Percentiles rank a stretch among this genome's conserved stretches.
Evolutionary conservation across 2,113 vertebrate genomes (phyloP).

Genomic region (Toxotes jaculatrix): DNA sequence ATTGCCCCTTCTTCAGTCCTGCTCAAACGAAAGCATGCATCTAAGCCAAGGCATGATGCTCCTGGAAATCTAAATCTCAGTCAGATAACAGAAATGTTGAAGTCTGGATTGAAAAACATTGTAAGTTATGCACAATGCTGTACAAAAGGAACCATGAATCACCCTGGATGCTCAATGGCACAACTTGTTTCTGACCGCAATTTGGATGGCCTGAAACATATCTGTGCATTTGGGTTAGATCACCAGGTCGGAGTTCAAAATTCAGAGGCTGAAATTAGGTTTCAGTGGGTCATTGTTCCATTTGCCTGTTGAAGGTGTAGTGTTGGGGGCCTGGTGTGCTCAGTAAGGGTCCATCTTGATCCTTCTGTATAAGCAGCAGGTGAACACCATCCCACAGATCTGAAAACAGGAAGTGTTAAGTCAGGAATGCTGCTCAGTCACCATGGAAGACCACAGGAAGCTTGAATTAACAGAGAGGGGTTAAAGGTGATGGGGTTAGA

Average conservation of each 20-base stretch:
- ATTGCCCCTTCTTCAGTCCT: constrained; percentile 11
- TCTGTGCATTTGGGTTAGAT: constrained; percentile 5
- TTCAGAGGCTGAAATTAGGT: constrained; percentile 20
- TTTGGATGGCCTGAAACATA: neutral
- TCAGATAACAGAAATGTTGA: neutral
- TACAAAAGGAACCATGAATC: neutral
- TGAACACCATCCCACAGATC: constrained; percentile 89
- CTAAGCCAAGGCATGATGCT: constrained; percentile 19
- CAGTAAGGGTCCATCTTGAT: constrained; percentile 85
- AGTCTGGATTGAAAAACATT: neutral
- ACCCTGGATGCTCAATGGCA: neutral
- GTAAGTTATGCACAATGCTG: neutral
- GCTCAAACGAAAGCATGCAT: constrained; percentile 39
- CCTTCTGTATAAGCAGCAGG: constrained; percentile 86
- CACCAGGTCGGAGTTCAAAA: constrained; percentile 23
- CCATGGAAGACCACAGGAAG: constrained; percentile 33
- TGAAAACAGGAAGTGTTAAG: constrained; percentile 74
- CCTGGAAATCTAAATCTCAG: neutral
- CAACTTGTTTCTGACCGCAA: constrained; percentile 5
- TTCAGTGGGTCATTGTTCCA: constrained; percentile 30
- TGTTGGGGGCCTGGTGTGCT: constrained; percentile 15
- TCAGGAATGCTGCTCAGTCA: constrained; percentile 39
- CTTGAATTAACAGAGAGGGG: constrained; percentile 6
- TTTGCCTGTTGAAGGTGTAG: constrained; percentile 14
- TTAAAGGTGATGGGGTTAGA: constrained; percentile 44